Conservation (phyloP, 2,888 invertebrate genomes). For the Drosophila testacea region DNA sequence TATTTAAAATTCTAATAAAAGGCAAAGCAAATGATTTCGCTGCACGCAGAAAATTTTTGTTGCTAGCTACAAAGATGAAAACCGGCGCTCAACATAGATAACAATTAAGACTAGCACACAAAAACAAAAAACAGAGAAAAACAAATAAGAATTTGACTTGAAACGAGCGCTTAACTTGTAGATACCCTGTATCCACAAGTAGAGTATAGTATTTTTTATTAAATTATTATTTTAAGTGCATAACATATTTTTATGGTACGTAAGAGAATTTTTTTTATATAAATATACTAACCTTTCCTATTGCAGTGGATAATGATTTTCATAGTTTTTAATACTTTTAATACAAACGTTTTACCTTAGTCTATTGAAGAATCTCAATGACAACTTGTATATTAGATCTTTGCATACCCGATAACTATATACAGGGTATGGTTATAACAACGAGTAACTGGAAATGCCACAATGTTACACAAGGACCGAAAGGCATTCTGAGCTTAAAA, state of each 20-base stretch:
- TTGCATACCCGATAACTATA: neutral
- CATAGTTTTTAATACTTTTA: neutral
- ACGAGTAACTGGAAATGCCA: conserved; percentile 35
- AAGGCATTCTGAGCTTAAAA: conserved; percentile 39
- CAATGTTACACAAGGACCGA: conserved; percentile 25
- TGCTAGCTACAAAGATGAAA: conserved; percentile 52
- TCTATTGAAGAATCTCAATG: neutral
- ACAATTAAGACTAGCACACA: conserved; percentile 62
- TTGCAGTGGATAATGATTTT: too few relatives aligned
- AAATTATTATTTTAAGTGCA: too few relatives aligned
- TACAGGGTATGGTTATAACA: conserved; percentile 1
- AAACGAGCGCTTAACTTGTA: neutral
- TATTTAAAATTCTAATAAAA: conserved; percentile 74
- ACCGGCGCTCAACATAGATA: conserved; percentile 63
- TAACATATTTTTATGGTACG: too few relatives aligned
- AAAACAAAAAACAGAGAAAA: conserved; percentile 26
- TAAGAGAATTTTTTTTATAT: too few relatives aligned
- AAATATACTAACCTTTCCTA: too few relatives aligned
- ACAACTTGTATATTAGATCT: neutral
- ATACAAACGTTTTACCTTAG: neutral
- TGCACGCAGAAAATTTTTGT: conserved; percentile 51
- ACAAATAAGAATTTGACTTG: conserved; percentile 9
- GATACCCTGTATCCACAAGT: conserved; percentile 12
- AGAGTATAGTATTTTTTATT: neutral
- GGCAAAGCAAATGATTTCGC: conserved; percentile 54